These are phyloP conservation scores for Eupithecia dodoneata DNA, from an alignment of 2,888 invertebrate species.

Conservation along the genomic window DNA sequence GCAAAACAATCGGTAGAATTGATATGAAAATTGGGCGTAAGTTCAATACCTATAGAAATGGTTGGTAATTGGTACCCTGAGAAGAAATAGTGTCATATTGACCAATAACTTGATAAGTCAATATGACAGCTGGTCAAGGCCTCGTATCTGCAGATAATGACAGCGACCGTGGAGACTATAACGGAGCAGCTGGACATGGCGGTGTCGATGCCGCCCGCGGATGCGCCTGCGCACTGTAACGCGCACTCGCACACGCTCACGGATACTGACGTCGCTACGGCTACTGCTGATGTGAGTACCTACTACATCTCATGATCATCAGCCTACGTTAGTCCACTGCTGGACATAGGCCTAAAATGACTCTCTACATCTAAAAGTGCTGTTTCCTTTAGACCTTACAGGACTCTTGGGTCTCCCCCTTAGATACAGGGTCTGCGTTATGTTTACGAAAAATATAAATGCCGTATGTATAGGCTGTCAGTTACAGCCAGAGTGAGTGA, in stretches of 20 bases:
- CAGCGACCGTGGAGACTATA: conserved; percentile 97
- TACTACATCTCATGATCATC: background rate
- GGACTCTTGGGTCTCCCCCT: too few species aligned
- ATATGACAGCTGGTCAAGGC: conserved; percentile 1
- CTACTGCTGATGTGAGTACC: conserved; percentile 75
- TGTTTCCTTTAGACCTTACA: too few species aligned
- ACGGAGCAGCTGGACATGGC: conserved; percentile 95
- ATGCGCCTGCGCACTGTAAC: conserved; percentile 87
- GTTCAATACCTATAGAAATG: background rate
- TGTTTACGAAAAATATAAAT: too few species aligned
- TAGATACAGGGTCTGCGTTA: too few species aligned
- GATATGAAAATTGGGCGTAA: background rate
- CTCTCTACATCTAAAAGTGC: too few species aligned
- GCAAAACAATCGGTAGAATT: background rate
- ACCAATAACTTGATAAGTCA: background rate
- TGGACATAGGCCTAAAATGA: too few species aligned
- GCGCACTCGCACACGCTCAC: conserved; percentile 94
- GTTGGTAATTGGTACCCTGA: background rate
- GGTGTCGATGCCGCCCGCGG: conserved; percentile 90
- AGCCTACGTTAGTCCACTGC: too few species aligned
- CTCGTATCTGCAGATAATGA: conserved; percentile 90
- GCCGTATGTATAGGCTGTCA: too few species aligned
- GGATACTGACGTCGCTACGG: conserved; percentile 93
- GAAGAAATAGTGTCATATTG: background rate
- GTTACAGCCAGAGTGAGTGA: too few species aligned